Evolutionary conservation across 2,797 vertebrate genomes (phyloP), one percentile per base, ranked within the genome.

Genomic region (Lagodon rhomboides): DNA sequence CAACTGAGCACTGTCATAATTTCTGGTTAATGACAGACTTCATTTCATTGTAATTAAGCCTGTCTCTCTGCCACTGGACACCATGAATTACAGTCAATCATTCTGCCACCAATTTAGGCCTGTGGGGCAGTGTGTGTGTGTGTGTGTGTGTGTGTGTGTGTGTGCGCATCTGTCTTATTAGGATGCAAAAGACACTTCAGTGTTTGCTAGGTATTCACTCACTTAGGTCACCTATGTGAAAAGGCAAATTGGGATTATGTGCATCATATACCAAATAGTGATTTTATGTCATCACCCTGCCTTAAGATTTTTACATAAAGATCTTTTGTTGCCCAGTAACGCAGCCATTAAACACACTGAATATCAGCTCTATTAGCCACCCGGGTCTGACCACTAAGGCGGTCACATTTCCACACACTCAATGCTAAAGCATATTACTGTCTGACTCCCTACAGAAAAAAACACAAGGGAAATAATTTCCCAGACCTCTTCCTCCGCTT

Each of bases 371-470:
- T 59, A 72, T 53, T 65, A 73, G 62, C 41, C 15, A 68, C 61
- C 49, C 55, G 61, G 55, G 60, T 84, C 71, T 67, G 80, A 80
- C 61, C 51, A 75, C 59, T 56, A 44, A 77, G 38, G 62, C 73
- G 76, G 68, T 83, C 75, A 85, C 82, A 89, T 91, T 87, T 88
- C 85, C 82, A 87, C 61, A 58, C 49, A 66, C 68, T 74, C 73
- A 78, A 79, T 75, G 53, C 72, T 53, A 74, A 70, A 69, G 82
- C 80, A 70, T 84, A 84, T 83, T 66, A 75, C 56, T 58, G 55
- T 75, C 71, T 53, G 64, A 65, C 53, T 78, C 53, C 41, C 38
- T 20, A 30, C 75, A 84, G 71, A 69, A 73, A 80, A 74, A 77
- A 22, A 83, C 62, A 77, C 38, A 77, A 63, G 68, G 61, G 61